These are phyloP conservation scores for Macquaria ambigua DNA, from an alignment of 2,113 vertebrate genomes.

Conservation along the genomic window DNA sequence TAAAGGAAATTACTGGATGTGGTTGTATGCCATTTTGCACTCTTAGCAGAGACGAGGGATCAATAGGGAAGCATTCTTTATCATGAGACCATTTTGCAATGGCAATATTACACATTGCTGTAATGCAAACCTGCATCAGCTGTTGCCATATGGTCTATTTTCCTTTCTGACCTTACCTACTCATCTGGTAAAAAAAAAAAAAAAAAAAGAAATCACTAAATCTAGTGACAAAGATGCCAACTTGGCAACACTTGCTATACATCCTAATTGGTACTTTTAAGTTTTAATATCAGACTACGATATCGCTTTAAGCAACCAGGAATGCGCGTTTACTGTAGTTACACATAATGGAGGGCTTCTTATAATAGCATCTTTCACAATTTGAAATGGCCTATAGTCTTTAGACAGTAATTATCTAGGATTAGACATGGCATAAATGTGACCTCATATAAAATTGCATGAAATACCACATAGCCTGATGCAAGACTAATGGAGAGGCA, in stretches of 20 bases:
- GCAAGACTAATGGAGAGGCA: slow-evolving; percentile 72
- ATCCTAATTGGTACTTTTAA: slow-evolving; percentile 34
- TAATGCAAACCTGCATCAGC: not conserved
- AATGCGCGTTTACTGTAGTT: slow-evolving; percentile 23
- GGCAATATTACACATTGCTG: not conserved
- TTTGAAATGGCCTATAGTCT: slow-evolving; percentile 80
- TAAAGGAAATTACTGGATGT: slow-evolving; percentile 12
- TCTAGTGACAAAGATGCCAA: slow-evolving; percentile 14
- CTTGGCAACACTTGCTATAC: slow-evolving; percentile 25
- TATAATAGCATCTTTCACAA: slow-evolving; percentile 71
- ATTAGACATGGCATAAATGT: slow-evolving; percentile 83
- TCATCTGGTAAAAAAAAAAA: not conserved
- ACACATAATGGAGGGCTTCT: slow-evolving; percentile 50
- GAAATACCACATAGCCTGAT: slow-evolving; percentile 78
- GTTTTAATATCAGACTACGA: slow-evolving; percentile 50
- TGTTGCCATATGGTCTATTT: slow-evolving; percentile 22
- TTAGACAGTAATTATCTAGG: slow-evolving; percentile 82
- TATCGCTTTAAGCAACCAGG: slow-evolving; percentile 18
- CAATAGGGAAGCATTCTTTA: not conserved
- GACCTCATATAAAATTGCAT: slow-evolving; percentile 78
- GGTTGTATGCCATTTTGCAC: slow-evolving; percentile 5
- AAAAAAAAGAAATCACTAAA: not conserved
- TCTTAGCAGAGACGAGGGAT: not conserved
- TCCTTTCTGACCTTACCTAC: not conserved
- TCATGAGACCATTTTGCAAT: not conserved